Evolutionary conservation across 2,113 vertebrate species (phyloP).

Genomic region (Emydocephalus ijimae): DNA sequence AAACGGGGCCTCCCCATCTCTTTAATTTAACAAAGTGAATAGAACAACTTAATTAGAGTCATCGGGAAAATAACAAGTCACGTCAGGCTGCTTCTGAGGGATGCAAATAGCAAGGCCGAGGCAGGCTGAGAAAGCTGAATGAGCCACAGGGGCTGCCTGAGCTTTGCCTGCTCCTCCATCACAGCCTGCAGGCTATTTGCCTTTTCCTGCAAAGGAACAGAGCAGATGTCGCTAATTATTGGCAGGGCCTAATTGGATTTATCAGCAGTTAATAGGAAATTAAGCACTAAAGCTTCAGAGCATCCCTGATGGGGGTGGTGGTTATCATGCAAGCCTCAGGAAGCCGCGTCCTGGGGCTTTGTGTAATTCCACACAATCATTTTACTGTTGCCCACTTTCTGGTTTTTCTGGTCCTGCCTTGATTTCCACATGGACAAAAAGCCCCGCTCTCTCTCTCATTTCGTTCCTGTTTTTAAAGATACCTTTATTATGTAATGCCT

Average conservation of each 20-base stretch:
- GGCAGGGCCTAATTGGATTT: slow-evolving; percentile 69
- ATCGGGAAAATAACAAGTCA: slow-evolving; percentile 48
- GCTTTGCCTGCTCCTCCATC: slow-evolving; percentile 29
- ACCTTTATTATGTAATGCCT: background rate
- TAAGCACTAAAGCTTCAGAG: slow-evolving; percentile 42
- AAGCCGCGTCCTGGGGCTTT: background rate
- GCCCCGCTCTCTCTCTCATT: background rate
- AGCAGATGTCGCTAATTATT: slow-evolving; percentile 77
- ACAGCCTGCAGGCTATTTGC: slow-evolving; percentile 31
- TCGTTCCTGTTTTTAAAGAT: background rate
- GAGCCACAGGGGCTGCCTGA: slow-evolving; percentile 14
- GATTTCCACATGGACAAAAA: background rate
- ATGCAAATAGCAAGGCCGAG: slow-evolving; percentile 3
- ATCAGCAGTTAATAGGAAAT: slow-evolving; percentile 74
- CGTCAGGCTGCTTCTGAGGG: slow-evolving; percentile 23
- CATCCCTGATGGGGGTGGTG: background rate
- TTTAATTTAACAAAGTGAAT: slow-evolving; percentile 53
- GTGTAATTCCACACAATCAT: background rate
- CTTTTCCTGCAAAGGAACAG: background rate
- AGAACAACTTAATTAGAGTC: slow-evolving; percentile 62
- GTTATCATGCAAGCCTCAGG: background rate
- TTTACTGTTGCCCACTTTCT: background rate
- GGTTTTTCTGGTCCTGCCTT: background rate
- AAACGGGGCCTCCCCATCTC: slow-evolving; percentile 9
- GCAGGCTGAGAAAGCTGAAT: background rate